Base-by-base conservation (phyloP, 2,888 invertebrate genomes). In the Caenorhabditis uteleia region DNA sequence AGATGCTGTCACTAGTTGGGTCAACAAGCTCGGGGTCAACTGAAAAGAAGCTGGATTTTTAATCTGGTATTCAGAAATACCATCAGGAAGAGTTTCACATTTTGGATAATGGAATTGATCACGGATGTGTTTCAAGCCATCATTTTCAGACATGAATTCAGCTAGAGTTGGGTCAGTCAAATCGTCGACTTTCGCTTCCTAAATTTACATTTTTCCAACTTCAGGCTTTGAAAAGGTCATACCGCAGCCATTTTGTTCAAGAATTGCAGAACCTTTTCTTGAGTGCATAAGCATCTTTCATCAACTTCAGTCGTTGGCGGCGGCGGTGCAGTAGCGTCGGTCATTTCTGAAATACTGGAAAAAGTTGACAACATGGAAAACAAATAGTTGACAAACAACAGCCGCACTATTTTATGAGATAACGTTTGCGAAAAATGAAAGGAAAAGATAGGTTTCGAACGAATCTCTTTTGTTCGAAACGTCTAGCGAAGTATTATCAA, bases 1-100 rank as follows among this genome's bases (percentile, higher is more conserved):
- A 88, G 20, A 88, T 84, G 67, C 84, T 83, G 26, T 87, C 87
- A 23, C 85, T 85, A 0, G 86, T 83, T 0, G 70, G 75, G 40
- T 83, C 68, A 6, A 64, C 66, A 7, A 71, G 54, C 1, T 47
- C 26, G 7, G 59, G 42, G 45, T 75, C 73, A 26, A 61, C 75
- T 75, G 54, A 50, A 72, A 55, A n/a, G n/a, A n/a, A n/a, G n/a
- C n/a, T n/a, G n/a, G n/a, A n/a, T 3, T 44, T 14, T n/a, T 20
- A 44, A 16, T 49, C 26, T 8, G 14, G 14, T 29, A 38, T 55
- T 21, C 20, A 7, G 20, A 23, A 44, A 10, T 6, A 77, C 77
- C 75, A 56, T 80, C 65, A 6, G 80, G 80, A 20, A 80, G 69
- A 12, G 67, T 75, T 36, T 68, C 71, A 43, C 69, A 74, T 40